Evolutionary conservation across 2,797 vertebrate species (phyloP).

Genomic region (Chaetophractus vellerosus): DNA sequence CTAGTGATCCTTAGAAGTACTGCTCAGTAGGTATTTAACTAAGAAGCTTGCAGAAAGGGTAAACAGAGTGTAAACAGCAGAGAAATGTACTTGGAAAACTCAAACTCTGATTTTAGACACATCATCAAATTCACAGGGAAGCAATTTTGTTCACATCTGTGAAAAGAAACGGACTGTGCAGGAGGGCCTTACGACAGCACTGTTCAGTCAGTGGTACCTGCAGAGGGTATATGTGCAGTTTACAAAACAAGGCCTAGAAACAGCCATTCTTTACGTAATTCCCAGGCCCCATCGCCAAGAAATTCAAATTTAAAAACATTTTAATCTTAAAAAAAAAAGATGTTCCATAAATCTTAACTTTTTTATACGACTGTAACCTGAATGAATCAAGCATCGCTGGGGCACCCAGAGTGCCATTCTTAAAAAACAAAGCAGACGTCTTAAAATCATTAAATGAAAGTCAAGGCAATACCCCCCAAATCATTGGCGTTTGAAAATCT

Average conservation of each 20-base stretch:
- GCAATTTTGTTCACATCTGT: neutral
- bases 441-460: neutral
- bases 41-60: neutral
- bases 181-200: neutral
- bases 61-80: neutral
- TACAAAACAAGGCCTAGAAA: constrained; percentile 46
- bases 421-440: neutral
- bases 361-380: neutral
- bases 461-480: neutral
- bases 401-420: neutral
- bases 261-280: neutral
- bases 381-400: neutral
- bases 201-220: neutral
- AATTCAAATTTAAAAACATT: constrained; percentile 1
- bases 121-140: neutral
- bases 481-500: constrained; percentile 10
- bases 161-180: constrained; percentile 16
- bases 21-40: neutral
- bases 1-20: neutral
- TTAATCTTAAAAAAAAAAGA: neutral
- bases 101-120: neutral
- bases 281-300: neutral
- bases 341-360: neutral
- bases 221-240: neutral
- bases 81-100: neutral